A percentile compares a stretch with the other conserved stretches of the same genome.
Conservation (phyloP, 2,888 invertebrate species). For the Oligia latruncula region DNA sequence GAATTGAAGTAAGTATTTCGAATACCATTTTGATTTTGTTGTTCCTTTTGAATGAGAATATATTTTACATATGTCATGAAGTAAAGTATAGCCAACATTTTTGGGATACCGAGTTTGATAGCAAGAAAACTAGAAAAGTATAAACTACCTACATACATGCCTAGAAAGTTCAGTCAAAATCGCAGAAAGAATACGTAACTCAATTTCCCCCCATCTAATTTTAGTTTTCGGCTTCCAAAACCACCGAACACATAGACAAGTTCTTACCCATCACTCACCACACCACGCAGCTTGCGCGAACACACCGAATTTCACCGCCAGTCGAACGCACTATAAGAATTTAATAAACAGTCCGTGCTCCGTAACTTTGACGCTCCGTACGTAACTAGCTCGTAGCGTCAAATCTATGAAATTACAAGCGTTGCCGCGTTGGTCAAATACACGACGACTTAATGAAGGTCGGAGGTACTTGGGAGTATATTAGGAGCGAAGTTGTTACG, state of each 20-base stretch:
- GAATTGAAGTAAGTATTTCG: background rate
- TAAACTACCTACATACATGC: background rate
- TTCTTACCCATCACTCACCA: slow-evolving; percentile 6
- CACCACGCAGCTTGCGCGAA: slow-evolving; percentile 1
- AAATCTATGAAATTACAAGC: slow-evolving; percentile 64
- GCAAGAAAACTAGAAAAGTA: background rate
- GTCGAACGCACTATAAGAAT: slow-evolving; percentile 71
- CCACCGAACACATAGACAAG: background rate
- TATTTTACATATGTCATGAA: no score
- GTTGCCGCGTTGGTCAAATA: slow-evolving; percentile 47
- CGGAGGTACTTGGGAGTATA: slow-evolving; percentile 31
- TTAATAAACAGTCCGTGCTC: slow-evolving; percentile 71
- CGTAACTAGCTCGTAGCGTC: slow-evolving; percentile 21
- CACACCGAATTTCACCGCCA: slow-evolving; percentile 25
- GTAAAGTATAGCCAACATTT: no score
- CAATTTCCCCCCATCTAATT: no score
- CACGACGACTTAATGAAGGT: slow-evolving; percentile 51
- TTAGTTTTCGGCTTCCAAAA: slow-evolving; percentile 12
- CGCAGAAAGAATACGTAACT: background rate
- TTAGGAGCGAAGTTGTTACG: slow-evolving; percentile 26
- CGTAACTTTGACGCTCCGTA: slow-evolving; percentile 47
- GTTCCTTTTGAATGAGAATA: background rate
- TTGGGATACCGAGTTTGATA: background rate
- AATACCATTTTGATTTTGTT: background rate
- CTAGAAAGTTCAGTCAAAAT: background rate